These are phyloP conservation scores for Oreochromis grahami DNA, from an alignment of 2,797 vertebrate genomes.

Conservation along the genomic window DNA sequence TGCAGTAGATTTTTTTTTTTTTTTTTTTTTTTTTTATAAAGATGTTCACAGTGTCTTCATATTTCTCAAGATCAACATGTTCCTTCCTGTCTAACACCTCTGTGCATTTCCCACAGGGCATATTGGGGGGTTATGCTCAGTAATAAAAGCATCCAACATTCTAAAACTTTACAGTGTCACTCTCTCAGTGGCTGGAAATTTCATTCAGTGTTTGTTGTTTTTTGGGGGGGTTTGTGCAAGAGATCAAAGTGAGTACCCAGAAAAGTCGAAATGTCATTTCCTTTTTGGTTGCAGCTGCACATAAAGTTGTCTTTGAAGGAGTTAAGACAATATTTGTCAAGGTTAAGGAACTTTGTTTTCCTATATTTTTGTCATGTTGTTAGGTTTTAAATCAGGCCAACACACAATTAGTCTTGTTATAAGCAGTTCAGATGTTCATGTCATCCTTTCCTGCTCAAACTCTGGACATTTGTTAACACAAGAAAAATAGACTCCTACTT, in stretches of 20 bases:
- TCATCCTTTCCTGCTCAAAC: neutral
- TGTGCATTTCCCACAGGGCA: constrained; percentile 28
- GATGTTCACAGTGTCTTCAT: constrained; percentile 2
- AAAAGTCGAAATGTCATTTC: constrained; percentile 3
- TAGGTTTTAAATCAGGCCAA: neutral
- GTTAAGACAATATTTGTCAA: neutral
- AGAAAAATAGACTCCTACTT: neutral
- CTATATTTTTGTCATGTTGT: neutral
- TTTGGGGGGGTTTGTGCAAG: neutral
- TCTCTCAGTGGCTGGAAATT: neutral
- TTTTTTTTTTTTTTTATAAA: constrained; percentile 6
- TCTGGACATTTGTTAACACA: constrained; percentile 3
- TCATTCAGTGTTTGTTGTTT: neutral
- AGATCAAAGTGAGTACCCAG: constrained; percentile 28
- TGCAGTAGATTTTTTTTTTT: neutral
- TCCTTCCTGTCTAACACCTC: constrained; percentile 27
- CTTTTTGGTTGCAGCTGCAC: neutral
- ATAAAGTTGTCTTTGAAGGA: neutral
- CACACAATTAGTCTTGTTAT: neutral
- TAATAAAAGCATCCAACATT: constrained; percentile 33
- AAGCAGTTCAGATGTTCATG: neutral
- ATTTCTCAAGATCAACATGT: constrained; percentile 15
- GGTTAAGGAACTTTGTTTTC: neutral
- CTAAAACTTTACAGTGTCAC: constrained; percentile 32
- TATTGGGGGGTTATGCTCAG: constrained; percentile 3